Evolutionary conservation across 1,140 invertebrate species (phyloP), one percentile per base, ranked within the genome.

Genomic region (Drosophila eugracilis): DNA sequence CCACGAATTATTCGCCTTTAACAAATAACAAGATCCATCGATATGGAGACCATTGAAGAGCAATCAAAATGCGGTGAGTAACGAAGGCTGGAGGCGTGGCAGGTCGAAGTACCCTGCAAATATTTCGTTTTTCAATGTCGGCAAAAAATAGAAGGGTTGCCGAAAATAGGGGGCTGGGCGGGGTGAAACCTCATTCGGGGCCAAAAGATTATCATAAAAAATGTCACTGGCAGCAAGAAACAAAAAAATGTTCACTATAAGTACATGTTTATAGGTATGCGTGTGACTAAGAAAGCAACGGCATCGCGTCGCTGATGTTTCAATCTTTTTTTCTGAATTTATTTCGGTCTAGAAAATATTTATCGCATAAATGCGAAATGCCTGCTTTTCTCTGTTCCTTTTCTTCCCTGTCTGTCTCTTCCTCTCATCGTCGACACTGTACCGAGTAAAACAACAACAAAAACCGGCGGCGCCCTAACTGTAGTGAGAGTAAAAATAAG

Each of bases 41-140:
- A 55, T 72, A 90, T 90, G 88, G 88, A 90, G 60, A 90, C 88
- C 10, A 90, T 90, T 42, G 88, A 90, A 50, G 88, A 90, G 49
- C 88, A 90, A 69, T 78, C 88, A n/a, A 90, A 90, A 63, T 62
- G 83, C 79, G 88, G 88, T 85, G 66, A 85, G 80, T 85, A 53
- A 5, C 15, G 3, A 41, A 37, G 10, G 36, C 15, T 3, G 12
- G 21, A 34, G 48, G 41, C 60, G 32, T 32, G 74, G 79, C 74
- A 65, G 44, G 49, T 77, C 47, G 39, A 73, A 42, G 24, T 66
- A 14, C 17, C 44, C 28, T 14, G 26, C 55, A 22, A 44, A 70
- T 77, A 34, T 74, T 57, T 45, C 41, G 86, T 69, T 76, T 76
- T 80, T 76, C 72, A 69, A 76, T 76, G 76, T 63, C 53, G 71